Evolutionary conservation across 2,113 vertebrate species (phyloP), one percentile per base, ranked within the genome.

Genomic region (Chamaetylas fuelleborni): DNA sequence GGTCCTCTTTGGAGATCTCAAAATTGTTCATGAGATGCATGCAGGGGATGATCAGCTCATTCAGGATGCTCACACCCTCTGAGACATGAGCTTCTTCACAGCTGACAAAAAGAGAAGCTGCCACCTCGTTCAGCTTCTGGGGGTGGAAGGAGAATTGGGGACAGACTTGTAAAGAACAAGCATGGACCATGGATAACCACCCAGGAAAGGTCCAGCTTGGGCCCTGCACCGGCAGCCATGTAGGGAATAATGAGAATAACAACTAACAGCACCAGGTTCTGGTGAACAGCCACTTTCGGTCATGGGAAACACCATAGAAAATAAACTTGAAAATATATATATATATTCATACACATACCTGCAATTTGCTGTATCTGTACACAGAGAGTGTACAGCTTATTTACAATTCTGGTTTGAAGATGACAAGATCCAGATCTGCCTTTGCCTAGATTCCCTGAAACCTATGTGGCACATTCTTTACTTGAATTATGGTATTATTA

Each of bases 31-130:
- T 99, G 42, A 99, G 98, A 94, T 99, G 99, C 97, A 99, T 99
- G 92, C 99, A 99, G 51, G 99, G 99, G 95, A 99, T 99, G 95
- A 99, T 98, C 56, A 98, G 91, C 42, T 99, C 99, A 2, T 99
- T 99, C 98, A 99, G 98, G 93, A 99, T 98, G 88, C 91, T 81
- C 23, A 99, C 76, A 18, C 98, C 98, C 81, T 99, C 99, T 11
- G 98, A 98, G 88, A 99, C 98, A 2, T 95, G 97, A 48, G 94
- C 96, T 71, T 99, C 98, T 17, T 99, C 98, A 0, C 97, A 96
- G n/a, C 98, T 99, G 81, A 98, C 97, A 28, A 99, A 99, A 70
- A 99, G 97, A 22, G 82, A 96, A 0, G 99, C 98, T 0, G 99
- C 99, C n/a, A 88, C 98, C 54, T 99, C 98, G 8, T 99, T 99